phyloP scores from a whole-genome alignment of 1,140 invertebrate genomes.

The Ericerus pela region DNA sequence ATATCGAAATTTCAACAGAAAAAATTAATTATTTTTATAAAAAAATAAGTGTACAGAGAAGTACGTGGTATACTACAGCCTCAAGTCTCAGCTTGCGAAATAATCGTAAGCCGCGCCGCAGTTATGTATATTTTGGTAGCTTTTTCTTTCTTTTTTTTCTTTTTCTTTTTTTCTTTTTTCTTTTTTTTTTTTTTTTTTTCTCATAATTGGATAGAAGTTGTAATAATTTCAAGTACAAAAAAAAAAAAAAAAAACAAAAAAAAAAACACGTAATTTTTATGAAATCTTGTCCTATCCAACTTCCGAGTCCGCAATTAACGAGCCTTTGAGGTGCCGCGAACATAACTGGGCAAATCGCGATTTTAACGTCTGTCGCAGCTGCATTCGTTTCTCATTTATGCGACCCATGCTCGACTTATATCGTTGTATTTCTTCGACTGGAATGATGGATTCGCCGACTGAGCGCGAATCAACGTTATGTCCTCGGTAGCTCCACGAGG shows the following conservation, averaged over 20 bases:
- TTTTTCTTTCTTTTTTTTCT: too few relatives aligned
- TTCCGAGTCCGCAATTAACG: too few relatives aligned
- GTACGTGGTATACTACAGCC: too few relatives aligned
- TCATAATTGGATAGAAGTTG: conserved; percentile 5
- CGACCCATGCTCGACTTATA: conserved; percentile 59
- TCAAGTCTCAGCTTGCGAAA: too few relatives aligned
- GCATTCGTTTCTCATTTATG: conserved; percentile 59
- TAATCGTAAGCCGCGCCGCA: too few relatives aligned
- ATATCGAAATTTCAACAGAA: too few relatives aligned
- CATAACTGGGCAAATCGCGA: conserved; percentile 54
- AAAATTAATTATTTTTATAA: too few relatives aligned
- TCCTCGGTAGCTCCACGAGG: neutral
- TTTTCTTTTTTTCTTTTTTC: too few relatives aligned
- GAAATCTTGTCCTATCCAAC: too few relatives aligned
- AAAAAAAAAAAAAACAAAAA: conserved; percentile 1
- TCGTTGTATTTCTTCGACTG: conserved; percentile 66
- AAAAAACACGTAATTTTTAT: conserved; percentile 7
- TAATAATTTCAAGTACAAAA: conserved; percentile 3
- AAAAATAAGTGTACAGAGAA: too few relatives aligned
- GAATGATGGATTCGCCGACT: conserved; percentile 58
- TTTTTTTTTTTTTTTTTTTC: too few relatives aligned
- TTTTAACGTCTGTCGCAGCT: conserved; percentile 62
- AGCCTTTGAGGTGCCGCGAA: neutral
- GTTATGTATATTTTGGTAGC: too few relatives aligned
- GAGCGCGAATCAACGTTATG: conserved; percentile 50